Evolutionary conservation across 2,888 invertebrate species (phyloP).

Genomic region (Clitarchus hookeri): DNA sequence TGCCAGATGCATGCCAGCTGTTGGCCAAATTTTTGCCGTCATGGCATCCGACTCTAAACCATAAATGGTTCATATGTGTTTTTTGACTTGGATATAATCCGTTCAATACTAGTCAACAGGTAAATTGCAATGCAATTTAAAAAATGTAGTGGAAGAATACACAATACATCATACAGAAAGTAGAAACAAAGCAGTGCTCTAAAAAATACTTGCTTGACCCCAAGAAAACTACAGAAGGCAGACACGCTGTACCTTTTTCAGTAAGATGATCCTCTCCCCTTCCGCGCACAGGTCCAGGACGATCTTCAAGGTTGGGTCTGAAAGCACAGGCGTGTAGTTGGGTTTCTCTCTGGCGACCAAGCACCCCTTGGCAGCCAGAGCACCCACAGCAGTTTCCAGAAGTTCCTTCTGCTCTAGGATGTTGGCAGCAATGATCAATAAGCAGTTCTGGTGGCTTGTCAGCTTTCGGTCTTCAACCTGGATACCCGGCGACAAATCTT

Average conservation of each 20-base stretch:
- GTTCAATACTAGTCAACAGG: too few species aligned
- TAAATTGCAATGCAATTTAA: too few species aligned
- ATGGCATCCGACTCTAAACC: too few species aligned
- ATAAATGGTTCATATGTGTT: too few species aligned
- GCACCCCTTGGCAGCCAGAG: slow-evolving; percentile 64
- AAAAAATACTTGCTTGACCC: too few species aligned
- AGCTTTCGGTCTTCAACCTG: slow-evolving; percentile 67
- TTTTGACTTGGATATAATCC: too few species aligned
- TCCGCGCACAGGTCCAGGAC: slow-evolving; percentile 55
- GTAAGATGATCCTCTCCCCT: slow-evolving; percentile 60
- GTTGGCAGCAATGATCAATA: slow-evolving; percentile 60
- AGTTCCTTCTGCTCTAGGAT: slow-evolving; percentile 59
- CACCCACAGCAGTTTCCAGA: slow-evolving; percentile 56
- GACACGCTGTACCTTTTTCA: slow-evolving; percentile 54
- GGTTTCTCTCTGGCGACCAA: slow-evolving; percentile 64
- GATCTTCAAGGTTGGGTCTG: not conserved
- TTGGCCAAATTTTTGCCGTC: too few species aligned
- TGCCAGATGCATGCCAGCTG: too few species aligned
- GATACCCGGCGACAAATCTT: slow-evolving; percentile 58
- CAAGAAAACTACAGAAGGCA: too few species aligned
- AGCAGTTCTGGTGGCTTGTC: slow-evolving; percentile 57
- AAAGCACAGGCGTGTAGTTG: slow-evolving; percentile 56
- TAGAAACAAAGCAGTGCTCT: too few species aligned
- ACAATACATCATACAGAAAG: too few species aligned
- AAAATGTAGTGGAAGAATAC: too few species aligned